These are phyloP conservation scores for Xerus rutilus DNA, from an alignment of 2,797 vertebrate genomes.

Conservation along the genomic window DNA sequence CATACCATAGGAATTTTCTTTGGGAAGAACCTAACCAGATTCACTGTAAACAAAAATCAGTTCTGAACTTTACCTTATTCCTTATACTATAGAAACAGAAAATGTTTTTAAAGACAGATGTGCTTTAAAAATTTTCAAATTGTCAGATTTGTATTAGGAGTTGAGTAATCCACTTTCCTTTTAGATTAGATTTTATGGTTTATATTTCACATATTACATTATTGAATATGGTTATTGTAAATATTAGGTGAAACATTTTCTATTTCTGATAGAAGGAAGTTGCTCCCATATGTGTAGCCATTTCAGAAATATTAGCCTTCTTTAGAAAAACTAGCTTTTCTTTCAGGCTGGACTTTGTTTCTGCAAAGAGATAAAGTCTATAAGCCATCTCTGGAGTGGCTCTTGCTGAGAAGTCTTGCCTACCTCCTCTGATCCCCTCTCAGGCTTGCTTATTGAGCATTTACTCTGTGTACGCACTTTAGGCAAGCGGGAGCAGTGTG, in stretches of 20 bases:
- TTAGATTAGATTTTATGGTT: background rate
- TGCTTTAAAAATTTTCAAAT: background rate
- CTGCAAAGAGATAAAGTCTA: background rate
- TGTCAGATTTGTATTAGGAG: background rate
- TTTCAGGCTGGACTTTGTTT: constrained; percentile 19
- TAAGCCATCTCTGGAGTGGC: background rate
- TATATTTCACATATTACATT: background rate
- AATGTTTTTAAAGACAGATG: background rate
- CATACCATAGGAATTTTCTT: background rate
- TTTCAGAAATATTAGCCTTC: constrained; percentile 45
- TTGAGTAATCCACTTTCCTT: background rate
- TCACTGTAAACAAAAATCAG: background rate
- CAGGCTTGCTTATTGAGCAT: background rate
- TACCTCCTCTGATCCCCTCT: background rate
- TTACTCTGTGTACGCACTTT: background rate
- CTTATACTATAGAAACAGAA: background rate
- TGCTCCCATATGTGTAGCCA: background rate
- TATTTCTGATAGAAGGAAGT: background rate
- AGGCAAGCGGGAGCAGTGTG: background rate
- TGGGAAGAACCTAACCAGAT: background rate
- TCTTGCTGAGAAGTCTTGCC: background rate
- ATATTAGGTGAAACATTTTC: background rate
- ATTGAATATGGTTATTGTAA: background rate
- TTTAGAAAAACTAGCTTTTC: background rate
- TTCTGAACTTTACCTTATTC: background rate